These are phyloP conservation scores for Myopa tessellatipennis DNA, from an alignment of 2,888 invertebrate genomes.

Conservation along the genomic window DNA sequence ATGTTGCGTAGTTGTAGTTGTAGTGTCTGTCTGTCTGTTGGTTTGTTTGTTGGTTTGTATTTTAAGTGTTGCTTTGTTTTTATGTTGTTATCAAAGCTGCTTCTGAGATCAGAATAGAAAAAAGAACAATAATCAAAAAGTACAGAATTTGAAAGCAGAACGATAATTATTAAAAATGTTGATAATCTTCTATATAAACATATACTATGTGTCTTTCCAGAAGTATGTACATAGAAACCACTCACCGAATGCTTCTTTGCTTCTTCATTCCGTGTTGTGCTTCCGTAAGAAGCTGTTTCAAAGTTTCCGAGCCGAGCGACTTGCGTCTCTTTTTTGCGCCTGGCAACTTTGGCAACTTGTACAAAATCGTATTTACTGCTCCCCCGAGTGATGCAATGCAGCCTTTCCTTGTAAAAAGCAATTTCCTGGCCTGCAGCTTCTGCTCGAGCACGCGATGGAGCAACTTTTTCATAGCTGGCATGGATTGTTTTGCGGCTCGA, in stretches of 20 bases:
- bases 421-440: constrained; percentile 15
- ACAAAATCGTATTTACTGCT: constrained; percentile 33
- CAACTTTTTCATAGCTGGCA: constrained; percentile 27
- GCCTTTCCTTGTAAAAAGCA: constrained; percentile 13
- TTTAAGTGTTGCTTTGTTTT: neutral
- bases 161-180: no score
- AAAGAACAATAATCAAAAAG: neutral
- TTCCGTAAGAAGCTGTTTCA: neutral
- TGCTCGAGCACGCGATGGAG: constrained; percentile 8
- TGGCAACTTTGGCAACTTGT: constrained; percentile 30
- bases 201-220: no score
- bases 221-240: neutral
- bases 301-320: neutral
- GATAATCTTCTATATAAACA: no score
- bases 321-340: neutral
- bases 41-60: neutral
- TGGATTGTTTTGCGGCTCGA: constrained; percentile 21
- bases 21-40: neutral
- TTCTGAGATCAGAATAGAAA: no score
- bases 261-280: neutral
- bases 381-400: neutral
- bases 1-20: no score
- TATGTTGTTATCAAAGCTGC: no score
- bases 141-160: neutral
- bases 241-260: neutral